A percentile compares a stretch with the other conserved stretches of the same genome.
These are phyloP conservation scores for Chorisops tibialis DNA, from an alignment of 2,888 invertebrate genomes.

Conservation along the genomic window DNA sequence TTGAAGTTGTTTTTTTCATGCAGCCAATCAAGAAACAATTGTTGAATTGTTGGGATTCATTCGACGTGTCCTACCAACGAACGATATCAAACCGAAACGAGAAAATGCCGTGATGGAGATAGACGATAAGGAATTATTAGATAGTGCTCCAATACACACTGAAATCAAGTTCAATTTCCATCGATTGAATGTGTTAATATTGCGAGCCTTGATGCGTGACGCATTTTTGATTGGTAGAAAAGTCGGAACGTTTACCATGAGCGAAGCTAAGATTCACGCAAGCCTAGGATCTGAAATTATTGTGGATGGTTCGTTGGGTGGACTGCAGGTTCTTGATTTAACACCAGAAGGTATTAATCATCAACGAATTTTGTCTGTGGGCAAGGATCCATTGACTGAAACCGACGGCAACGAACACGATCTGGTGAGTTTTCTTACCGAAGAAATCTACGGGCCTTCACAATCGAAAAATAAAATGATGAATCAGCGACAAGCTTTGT, in stretches of 20 bases:
- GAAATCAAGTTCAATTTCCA: conserved; percentile 92
- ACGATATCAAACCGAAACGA: conserved; percentile 37
- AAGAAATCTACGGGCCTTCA: conserved; percentile 50
- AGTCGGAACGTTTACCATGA: conserved; percentile 91
- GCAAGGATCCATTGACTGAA: conserved; percentile 67
- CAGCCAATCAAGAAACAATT: conserved; percentile 93
- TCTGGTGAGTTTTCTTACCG: conserved; percentile 45
- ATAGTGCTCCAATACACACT: conserved; percentile 56
- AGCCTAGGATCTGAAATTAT: conserved; percentile 65
- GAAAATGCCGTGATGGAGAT: conserved; percentile 39
- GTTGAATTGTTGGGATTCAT: conserved; percentile 89
- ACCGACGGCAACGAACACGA: conserved; percentile 41
- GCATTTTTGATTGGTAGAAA: conserved; percentile 73
- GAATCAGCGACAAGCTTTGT: conserved; percentile 51
- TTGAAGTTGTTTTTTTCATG: conserved; percentile 24
- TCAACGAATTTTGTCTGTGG: conserved; percentile 81
- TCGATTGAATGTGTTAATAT: conserved; percentile 79
- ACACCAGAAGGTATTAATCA: conserved; percentile 80
- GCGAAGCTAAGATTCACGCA: conserved; percentile 85
- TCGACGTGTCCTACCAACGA: conserved; percentile 64
- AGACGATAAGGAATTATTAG: conserved; percentile 39
- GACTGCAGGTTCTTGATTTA: conserved; percentile 84
- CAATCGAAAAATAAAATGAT: conserved; percentile 40
- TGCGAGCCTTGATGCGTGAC: conserved; percentile 75
- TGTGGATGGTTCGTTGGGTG: conserved; percentile 85